phyloP scores from a whole-genome alignment of 2,113 vertebrate genomes.

The Callocephalon fimbriatum region DNA sequence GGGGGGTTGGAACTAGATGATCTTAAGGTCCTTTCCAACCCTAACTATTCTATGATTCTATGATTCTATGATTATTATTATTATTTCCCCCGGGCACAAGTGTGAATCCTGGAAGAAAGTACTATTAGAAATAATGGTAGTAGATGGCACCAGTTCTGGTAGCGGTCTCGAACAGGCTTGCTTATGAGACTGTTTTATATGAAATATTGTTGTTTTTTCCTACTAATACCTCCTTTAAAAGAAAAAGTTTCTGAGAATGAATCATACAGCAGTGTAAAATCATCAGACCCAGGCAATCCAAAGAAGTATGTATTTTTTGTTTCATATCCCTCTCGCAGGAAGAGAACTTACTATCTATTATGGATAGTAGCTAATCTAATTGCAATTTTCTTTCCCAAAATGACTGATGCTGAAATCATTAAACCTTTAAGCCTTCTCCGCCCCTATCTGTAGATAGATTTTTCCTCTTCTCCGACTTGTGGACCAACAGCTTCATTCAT shows the following conservation, averaged over 20 bases:
- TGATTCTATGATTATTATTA: too few species aligned
- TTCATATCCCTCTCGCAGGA: background rate
- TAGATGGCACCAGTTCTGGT: background rate
- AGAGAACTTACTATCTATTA: background rate
- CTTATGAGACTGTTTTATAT: background rate
- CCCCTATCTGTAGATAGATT: background rate
- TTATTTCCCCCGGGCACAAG: background rate
- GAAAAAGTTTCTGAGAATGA: background rate
- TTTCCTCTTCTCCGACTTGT: background rate
- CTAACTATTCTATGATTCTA: too few species aligned
- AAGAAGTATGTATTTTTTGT: background rate
- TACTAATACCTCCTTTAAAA: background rate
- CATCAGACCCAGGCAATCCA: background rate
- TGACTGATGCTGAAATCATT: background rate
- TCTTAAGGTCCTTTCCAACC: too few species aligned
- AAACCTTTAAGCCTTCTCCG: background rate
- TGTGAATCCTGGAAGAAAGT: background rate
- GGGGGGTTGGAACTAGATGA: too few species aligned
- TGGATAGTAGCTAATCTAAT: background rate
- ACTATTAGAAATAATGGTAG: background rate
- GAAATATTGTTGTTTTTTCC: background rate
- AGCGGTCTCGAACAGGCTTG: background rate
- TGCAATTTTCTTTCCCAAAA: background rate
- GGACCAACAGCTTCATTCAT: background rate
- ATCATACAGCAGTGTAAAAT: background rate